Base-by-base conservation (phyloP, 2,113 vertebrate genomes). In the Ancistrus triradiatus region DNA sequence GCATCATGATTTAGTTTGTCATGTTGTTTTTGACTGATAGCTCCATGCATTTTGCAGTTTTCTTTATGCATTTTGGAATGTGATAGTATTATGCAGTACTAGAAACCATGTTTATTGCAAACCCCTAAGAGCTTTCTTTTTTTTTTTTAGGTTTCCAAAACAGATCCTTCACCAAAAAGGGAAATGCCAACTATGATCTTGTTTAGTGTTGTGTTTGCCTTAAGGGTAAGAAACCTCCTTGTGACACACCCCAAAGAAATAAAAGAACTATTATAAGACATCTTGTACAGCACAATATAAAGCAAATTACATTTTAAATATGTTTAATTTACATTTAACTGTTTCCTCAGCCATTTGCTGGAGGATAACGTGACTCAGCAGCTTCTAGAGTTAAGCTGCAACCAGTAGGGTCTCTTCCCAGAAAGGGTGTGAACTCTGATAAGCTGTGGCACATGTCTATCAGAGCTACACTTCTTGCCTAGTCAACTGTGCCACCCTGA, bases 121-220 rank as follows among this genome's bases (percentile, higher is more conserved):
- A 31, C 3, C 27, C 7, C 3, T 31, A 4, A 31, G 3, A 4
- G 27, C 27, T 4, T 31, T 31, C 27, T 31, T 7, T 14, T 42
- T 7, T 14, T 42, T 78, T 75, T 80, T 22, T 80, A 98, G 95
- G 90, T 92, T 17, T 95, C 92, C 47, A 99, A 99, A 85, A 90
- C 90, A 6, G 95, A 99, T 68, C 96, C 96, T 11, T 98, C 95
- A 3, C 96, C 96, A 1, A 99, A 98, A 81, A 92, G 96, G 76
- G 96, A 99, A 75, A 88, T 93, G 83, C 95, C 96, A 25, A 99
- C 96, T 0, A 99, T 99, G 96, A 99, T 98, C 77, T 85, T 99
- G 31, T 99, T 99, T 75, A 98, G 93, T 1, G 95, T 98, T 65
- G 95, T 99, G 3, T 98, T 99, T 85, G 96, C 96, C 10, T 79